Conservation (phyloP, 2,113 vertebrate species). For the Onychostoma macrolepis region DNA sequence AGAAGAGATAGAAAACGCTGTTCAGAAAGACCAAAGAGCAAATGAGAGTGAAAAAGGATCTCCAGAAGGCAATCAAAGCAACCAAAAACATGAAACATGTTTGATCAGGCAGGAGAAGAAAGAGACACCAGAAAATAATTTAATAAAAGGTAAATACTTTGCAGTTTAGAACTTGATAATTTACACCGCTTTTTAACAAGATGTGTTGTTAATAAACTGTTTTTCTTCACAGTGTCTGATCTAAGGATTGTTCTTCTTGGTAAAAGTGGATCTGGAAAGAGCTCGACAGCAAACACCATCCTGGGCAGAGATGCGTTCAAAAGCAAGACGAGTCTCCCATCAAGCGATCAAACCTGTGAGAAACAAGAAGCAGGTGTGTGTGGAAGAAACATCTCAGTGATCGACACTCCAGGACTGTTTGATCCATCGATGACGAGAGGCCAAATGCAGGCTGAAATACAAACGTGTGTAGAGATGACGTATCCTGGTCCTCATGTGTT, state of each 20-base stretch:
- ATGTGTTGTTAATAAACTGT: neutral
- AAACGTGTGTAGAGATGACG: too few relatives aligned
- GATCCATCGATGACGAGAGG: too few relatives aligned
- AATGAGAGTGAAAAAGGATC: neutral
- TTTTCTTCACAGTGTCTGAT: neutral
- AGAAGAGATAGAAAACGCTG: neutral
- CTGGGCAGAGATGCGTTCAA: constrained; percentile 41
- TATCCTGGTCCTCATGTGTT: constrained; percentile 48
- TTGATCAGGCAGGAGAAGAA: neutral
- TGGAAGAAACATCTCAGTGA: constrained; percentile 29
- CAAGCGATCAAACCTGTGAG: constrained; percentile 32
- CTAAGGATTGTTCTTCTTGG: constrained; percentile 35
- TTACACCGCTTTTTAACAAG: neutral
- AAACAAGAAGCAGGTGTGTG: neutral
- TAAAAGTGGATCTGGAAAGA: constrained; percentile 18
- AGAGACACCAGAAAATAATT: neutral
- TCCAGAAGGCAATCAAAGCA: neutral
- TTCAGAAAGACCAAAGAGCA: neutral
- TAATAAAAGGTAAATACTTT: neutral
- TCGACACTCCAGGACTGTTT: constrained; percentile 63
- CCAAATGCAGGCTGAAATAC: too few relatives aligned
- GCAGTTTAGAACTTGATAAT: neutral
- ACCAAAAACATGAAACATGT: neutral
- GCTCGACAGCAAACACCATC: constrained; percentile 60
- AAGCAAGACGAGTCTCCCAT: neutral